Evolutionary conservation across 2,797 vertebrate genomes (phyloP).

Genomic region (Poeciliopsis turneri): DNA sequence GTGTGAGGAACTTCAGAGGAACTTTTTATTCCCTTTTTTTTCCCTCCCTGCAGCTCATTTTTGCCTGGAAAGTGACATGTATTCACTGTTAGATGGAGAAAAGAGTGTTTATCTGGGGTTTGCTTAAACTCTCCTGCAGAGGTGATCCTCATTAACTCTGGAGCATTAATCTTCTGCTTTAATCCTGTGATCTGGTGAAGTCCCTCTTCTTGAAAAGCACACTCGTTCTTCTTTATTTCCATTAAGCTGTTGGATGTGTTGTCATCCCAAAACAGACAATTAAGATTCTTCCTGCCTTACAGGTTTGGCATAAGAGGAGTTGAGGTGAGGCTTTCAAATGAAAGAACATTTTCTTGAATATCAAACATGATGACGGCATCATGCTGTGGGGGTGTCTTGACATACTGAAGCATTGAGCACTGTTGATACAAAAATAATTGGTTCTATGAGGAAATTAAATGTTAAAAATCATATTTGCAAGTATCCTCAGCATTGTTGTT

Average conservation of each 20-base stretch:
- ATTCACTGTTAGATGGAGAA: slow-evolving; percentile 20
- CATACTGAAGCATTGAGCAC: background rate
- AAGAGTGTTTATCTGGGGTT: slow-evolving; percentile 27
- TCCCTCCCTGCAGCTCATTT: slow-evolving; percentile 29
- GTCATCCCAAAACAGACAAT: slow-evolving; percentile 20
- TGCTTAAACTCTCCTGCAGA: slow-evolving; percentile 19
- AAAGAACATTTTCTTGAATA: background rate
- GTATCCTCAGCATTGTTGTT: background rate
- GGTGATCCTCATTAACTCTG: slow-evolving; percentile 43
- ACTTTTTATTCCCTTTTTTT: slow-evolving; percentile 7
- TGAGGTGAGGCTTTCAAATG: background rate
- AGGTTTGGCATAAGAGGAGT: background rate
- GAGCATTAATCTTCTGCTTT: slow-evolving; percentile 4
- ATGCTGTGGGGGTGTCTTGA: background rate
- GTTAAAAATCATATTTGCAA: background rate
- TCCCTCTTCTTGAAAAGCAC: slow-evolving; percentile 13
- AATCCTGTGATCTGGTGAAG: slow-evolving; percentile 29
- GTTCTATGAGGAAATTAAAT: background rate
- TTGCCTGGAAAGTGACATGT: slow-evolving; percentile 51
- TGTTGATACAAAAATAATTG: background rate
- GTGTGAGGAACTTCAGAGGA: slow-evolving; percentile 36
- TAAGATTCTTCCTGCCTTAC: background rate
- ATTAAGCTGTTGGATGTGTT: slow-evolving; percentile 14
- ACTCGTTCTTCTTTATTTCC: background rate
- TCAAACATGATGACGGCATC: background rate